Evolutionary conservation across 2,888 invertebrate species (phyloP), one percentile per base, ranked within the genome.

Genomic region (Pandemis cinnamomeana): DNA sequence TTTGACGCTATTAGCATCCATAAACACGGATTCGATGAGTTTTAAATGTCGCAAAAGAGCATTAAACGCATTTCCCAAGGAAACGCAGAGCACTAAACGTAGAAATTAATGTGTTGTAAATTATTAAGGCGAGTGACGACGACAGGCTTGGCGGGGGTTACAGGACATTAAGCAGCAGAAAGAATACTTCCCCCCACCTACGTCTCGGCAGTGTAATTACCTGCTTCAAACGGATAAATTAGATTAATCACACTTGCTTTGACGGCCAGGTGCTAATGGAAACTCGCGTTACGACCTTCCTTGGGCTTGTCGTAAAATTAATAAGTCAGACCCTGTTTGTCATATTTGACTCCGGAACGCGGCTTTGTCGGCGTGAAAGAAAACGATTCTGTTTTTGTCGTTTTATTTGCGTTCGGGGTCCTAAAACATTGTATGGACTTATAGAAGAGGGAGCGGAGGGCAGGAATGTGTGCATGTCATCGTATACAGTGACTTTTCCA

Each of bases 171-270:
- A 82, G 78, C 77, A 76, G 76, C 77, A 72, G 77, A 71, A 78
- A 77, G 79, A 84, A 87, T 86, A 84, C 86, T 85, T 85, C 77
- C 76, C 79, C 78, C 81, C 78, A 76, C 76, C 75, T 68, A 82
- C 81, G 79, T 84, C 83, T 84, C 80, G 78, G 85, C 84, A 85
- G 86, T 78, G 83, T 88, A 88, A 91, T 90, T 89, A 83, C 86
- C 83, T 79, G 83, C 86, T 85, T 86, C 83, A 87, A 89, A 88
- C 86, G 86, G 87, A 90, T 87, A 88, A 90, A 92, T 91, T 89
- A 87, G 86, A 92, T 91, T 91, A 89, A 91, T 91, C 86, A 87
- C 86, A 86, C 86, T 88, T 83, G 86, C 86, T 87, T 86, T 87
- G 84, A 86, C 85, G 87, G 86, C 85, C 87, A 88, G 88, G 88